Evolutionary conservation across 2,113 vertebrate species (phyloP), one percentile per base, ranked within the genome.

Genomic region (Peromyscus leucopus): DNA sequence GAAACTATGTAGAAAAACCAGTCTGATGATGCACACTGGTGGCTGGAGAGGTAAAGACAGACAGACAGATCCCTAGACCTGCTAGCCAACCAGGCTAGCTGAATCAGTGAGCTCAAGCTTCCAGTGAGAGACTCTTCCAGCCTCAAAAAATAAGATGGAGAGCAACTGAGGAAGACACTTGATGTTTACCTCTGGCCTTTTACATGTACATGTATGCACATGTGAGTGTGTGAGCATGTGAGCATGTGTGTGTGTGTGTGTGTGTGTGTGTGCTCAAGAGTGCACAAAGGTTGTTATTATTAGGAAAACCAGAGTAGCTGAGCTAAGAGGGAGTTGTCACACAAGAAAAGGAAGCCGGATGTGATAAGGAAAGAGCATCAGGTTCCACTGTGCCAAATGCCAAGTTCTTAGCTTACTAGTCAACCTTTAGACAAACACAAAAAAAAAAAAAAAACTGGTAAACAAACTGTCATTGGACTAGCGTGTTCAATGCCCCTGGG

Each of bases 301-400:
- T 21, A n/a, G 82, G 33, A 55, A 91, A 51, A 91, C 0, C 17
- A 19, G 59, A 67, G 48, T 28, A 2, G 8, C 19, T n/a, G 48
- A 55, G 46, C 65, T 59, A 9, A 39, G 28, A 79, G 21, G 57
- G 13, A 72, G 15, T 36, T 36, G 19, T 22, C 3, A 10, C 48
- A 55, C 55, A 55, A 36, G 26, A 26, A 2, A 31, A 61, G 12
- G 31, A 24, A 7, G 21, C 4, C 7, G 31, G n/a, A 46, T 0
- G 0, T 0, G 19, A 22, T 1, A 39, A n/a, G 26, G 74, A 69
- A 55, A 26, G 2, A 21, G 76, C 39, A 0, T 3, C 31, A 2
- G 63, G 67, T 36, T 89, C 36, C 13, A 15, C 51, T n/a, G 36
- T 4, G 2, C 9, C 39, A 26, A 75, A 85, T 39, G 28, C 71